These are phyloP conservation scores for Bicyclus anynana DNA, from an alignment of 1,140 invertebrate species.

Conservation along the genomic window DNA sequence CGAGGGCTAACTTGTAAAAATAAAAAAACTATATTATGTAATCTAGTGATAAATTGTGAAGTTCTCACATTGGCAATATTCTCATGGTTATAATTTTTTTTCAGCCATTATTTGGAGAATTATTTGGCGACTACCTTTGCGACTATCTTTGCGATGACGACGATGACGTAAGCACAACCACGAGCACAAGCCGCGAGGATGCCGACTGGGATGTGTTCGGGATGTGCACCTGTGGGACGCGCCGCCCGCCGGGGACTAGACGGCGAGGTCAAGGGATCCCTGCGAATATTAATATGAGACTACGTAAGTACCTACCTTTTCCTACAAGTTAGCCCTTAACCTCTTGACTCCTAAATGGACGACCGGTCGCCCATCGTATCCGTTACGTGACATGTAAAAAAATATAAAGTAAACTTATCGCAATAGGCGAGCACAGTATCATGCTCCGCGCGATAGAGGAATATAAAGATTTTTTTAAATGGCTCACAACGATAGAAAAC, in stretches of 20 bases:
- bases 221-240: conserved; percentile 8
- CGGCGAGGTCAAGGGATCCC: conserved; percentile 3
- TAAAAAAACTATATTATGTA: too few species aligned
- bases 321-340: too few species aligned
- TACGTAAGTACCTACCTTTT: conserved; percentile 22
- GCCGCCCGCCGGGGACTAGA: conserved; percentile 3
- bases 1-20: too few species aligned
- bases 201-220: not conserved
- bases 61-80: not conserved
- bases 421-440: too few species aligned
- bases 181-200: not conserved
- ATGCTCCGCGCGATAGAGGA: too few species aligned
- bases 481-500: too few species aligned
- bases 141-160: conserved; percentile 52
- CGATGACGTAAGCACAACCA: conserved; percentile 29
- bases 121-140: conserved; percentile 47
- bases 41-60: too few species aligned
- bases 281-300: conserved; percentile 18
- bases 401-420: too few species aligned
- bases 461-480: too few species aligned
- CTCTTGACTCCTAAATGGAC: too few species aligned
- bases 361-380: too few species aligned
- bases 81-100: conserved; percentile 2
- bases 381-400: too few species aligned
- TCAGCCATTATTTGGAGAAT: conserved; percentile 43